These are phyloP conservation scores for Acromyrmex charruanus DNA, from an alignment of 1,140 invertebrate genomes.

Conservation along the genomic window DNA sequence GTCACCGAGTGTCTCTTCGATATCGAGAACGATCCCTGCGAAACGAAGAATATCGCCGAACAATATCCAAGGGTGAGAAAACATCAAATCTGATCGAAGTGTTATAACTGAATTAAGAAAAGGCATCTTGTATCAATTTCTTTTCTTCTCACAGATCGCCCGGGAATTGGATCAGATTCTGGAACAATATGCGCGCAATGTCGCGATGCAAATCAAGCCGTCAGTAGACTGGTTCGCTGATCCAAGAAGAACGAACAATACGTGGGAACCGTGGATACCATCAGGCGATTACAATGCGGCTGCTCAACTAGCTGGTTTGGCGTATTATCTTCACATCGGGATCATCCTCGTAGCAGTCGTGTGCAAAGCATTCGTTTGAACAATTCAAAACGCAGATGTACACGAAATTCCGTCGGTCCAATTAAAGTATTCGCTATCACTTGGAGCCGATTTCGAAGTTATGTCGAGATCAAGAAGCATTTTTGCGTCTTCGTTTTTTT, in stretches of 20 bases:
- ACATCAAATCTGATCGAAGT: no score
- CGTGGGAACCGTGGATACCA: conserved; percentile 85
- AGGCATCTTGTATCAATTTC: neutral
- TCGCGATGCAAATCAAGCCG: conserved; percentile 81
- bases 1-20: conserved; percentile 89
- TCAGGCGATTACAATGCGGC: conserved; percentile 74
- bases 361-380: conserved; percentile 75
- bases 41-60: conserved; percentile 88
- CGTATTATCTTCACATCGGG: conserved; percentile 76
- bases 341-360: conserved; percentile 74
- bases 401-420: neutral
- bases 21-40: conserved; percentile 90
- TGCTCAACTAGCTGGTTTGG: conserved; percentile 70
- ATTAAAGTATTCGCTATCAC: neutral
- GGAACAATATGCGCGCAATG: conserved; percentile 80
- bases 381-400: neutral
- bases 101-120: neutral
- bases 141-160: conserved; percentile 76
- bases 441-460: neutral
- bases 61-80: conserved; percentile 82
- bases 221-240: conserved; percentile 84
- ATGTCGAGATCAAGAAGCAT: neutral
- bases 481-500: neutral
- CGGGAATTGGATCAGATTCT: conserved; percentile 82
- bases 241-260: conserved; percentile 85